Evolutionary conservation across 2,888 invertebrate species (phyloP).

Genomic region (Capitulum mitella): DNA sequence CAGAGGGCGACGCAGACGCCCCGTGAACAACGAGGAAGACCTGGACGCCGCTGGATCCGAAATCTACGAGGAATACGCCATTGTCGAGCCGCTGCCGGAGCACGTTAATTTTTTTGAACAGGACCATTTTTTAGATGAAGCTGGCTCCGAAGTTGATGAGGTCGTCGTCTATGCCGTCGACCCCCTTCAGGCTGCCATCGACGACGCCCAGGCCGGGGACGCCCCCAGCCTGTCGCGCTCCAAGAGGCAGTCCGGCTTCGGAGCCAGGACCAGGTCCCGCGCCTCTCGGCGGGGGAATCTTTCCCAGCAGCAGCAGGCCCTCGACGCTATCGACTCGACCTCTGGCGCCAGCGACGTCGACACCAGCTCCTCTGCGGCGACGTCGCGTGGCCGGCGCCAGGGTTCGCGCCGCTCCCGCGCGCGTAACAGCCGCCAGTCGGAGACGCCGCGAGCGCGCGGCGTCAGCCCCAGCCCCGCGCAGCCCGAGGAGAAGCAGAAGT

Average conservation of each 20-base stretch:
- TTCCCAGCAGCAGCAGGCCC: no score
- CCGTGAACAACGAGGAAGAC: neutral
- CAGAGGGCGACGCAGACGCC: neutral
- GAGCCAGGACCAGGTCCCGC: conserved; percentile 17
- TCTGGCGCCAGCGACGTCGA: neutral
- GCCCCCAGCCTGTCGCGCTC: neutral
- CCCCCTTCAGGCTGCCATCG: neutral
- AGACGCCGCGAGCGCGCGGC: neutral
- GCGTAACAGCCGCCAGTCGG: neutral
- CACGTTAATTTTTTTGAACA: neutral
- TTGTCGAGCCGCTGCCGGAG: neutral
- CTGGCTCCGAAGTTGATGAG: conserved; percentile 14
- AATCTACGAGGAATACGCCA: neutral
- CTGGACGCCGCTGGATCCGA: neutral
- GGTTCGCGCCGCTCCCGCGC: neutral
- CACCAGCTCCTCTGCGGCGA: neutral
- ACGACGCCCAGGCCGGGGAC: neutral
- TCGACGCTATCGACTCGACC: neutral
- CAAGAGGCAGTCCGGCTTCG: conserved; percentile 15
- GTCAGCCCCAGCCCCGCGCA: neutral
- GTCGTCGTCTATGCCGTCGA: neutral
- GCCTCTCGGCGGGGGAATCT: neutral
- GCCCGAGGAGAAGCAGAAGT: neutral
- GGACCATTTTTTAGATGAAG: conserved; percentile 24
- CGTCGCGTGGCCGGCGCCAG: neutral